Percentiles rank a stretch among this genome's conserved stretches.
Conservation (phyloP, 2,888 invertebrate genomes). For the Polydesmus complanatus region DNA sequence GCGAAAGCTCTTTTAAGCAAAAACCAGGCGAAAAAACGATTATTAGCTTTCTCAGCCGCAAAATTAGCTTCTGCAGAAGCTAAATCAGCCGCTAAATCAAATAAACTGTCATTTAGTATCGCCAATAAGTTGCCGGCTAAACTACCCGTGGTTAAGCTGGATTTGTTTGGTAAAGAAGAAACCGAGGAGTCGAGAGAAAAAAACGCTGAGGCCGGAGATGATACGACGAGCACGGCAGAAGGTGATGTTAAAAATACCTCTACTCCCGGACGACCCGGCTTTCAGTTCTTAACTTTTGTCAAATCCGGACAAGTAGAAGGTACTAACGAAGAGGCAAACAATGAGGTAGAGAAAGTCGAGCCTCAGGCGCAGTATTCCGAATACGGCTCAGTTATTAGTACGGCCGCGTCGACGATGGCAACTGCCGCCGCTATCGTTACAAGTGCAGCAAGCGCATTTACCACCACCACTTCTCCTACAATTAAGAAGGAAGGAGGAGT, state of each 20-base stretch:
- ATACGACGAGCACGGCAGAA: not conserved
- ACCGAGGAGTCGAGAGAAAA: not conserved
- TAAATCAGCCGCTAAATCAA: not conserved
- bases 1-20: slow-evolving; percentile 25
- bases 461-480: not conserved
- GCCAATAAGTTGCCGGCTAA: slow-evolving; percentile 13
- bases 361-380: not conserved
- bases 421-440: not conserved
- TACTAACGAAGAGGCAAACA: not conserved
- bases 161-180: slow-evolving; percentile 11
- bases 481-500: not conserved
- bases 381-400: not conserved
- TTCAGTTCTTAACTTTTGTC: slow-evolving; percentile 9
- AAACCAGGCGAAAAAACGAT: slow-evolving; percentile 33
- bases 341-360: not conserved
- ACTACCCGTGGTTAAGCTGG: slow-evolving; percentile 6
- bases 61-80: slow-evolving; percentile 20
- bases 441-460: not conserved
- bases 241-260: not conserved
- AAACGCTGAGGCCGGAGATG: not conserved
- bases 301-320: not conserved
- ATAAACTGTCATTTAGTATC: slow-evolving; percentile 15
- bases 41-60: slow-evolving; percentile 33
- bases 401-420: not conserved
- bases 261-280: slow-evolving; percentile 2